These are phyloP conservation scores for Linyphia triangularis DNA, from an alignment of 2,888 invertebrate genomes.

Conservation along the genomic window DNA sequence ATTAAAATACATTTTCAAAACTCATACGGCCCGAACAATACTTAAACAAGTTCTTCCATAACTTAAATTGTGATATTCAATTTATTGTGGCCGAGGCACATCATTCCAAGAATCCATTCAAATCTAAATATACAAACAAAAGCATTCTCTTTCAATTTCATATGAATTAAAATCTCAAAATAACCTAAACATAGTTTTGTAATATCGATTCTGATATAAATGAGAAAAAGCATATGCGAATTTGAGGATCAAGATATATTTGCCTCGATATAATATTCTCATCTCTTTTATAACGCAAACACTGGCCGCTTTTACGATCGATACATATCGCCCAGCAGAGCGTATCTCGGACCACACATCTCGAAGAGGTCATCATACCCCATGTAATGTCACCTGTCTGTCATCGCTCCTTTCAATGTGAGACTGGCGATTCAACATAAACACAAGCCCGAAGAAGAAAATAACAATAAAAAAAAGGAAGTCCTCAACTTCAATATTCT, in stretches of 20 bases:
- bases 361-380: slow-evolving; percentile 48
- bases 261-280: background rate
- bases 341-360: slow-evolving; percentile 66
- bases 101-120: background rate
- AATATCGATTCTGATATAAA: background rate
- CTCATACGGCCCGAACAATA: background rate
- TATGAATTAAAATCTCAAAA: background rate
- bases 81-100: background rate
- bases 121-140: background rate
- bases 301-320: slow-evolving; percentile 11
- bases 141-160: background rate
- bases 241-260: background rate
- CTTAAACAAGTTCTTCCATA: background rate
- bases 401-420: slow-evolving; percentile 61
- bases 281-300: slow-evolving; percentile 13
- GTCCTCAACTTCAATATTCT: background rate
- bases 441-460: background rate
- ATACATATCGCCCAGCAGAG: slow-evolving; percentile 28
- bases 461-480: background rate
- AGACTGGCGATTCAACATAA: slow-evolving; percentile 44
- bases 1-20: background rate
- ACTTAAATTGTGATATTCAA: background rate
- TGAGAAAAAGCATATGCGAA: background rate
- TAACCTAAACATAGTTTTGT: background rate
- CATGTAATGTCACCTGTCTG: slow-evolving; percentile 68